Conservation (phyloP, 2,888 invertebrate species). For the Byasa hedistus region DNA sequence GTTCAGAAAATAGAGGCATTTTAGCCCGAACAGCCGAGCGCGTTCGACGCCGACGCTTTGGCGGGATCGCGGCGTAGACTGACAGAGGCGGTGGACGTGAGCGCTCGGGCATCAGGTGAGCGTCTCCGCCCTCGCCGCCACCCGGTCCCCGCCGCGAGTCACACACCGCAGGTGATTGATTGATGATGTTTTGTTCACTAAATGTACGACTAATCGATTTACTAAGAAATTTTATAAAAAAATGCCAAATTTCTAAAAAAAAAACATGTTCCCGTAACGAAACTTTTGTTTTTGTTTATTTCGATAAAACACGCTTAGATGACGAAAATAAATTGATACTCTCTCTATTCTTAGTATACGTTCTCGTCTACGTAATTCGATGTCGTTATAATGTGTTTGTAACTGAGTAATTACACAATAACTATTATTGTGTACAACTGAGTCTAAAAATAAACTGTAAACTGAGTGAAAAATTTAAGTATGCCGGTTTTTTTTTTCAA, state of each 20-base stretch:
- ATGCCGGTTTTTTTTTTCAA: no score
- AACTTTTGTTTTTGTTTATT: constrained; percentile 17
- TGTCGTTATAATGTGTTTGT: constrained; percentile 23
- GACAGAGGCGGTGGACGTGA: constrained; percentile 41
- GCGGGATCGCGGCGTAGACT: constrained; percentile 59
- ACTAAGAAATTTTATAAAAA: constrained; percentile 31
- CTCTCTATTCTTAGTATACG: constrained; percentile 28
- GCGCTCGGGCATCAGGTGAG: constrained; percentile 47
- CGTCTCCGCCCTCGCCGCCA: constrained; percentile 50
- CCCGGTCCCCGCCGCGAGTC: constrained; percentile 41
- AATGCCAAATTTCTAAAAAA: not conserved
- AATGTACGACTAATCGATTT: constrained; percentile 50
- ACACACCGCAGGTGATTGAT: constrained; percentile 66
- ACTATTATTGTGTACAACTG: constrained; percentile 16
- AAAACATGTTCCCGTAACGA: not conserved
- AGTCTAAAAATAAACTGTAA: not conserved
- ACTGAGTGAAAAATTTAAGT: not conserved
- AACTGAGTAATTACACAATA: constrained; percentile 26
- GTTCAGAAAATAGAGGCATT: constrained; percentile 86
- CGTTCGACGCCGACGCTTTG: constrained; percentile 44
- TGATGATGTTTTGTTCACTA: constrained; percentile 62
- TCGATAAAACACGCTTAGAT: constrained; percentile 20
- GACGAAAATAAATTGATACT: constrained; percentile 28
- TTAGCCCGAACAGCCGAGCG: constrained; percentile 46
- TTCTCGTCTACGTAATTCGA: constrained; percentile 24